Evolutionary conservation across 2,888 invertebrate genomes (phyloP).

Genomic region (Plutella xylostella): DNA sequence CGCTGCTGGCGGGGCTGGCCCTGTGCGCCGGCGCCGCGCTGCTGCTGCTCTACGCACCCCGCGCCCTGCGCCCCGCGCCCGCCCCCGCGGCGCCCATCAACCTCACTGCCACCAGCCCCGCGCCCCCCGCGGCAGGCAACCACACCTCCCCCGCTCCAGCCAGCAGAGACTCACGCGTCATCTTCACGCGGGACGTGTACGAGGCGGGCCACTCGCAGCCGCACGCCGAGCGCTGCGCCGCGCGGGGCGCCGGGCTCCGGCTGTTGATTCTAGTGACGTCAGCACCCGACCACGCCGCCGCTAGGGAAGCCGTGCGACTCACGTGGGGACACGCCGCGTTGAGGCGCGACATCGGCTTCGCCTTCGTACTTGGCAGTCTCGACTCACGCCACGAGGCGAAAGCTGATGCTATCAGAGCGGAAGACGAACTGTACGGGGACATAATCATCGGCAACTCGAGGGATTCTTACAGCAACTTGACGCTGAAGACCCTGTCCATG

Average conservation of each 20-base stretch:
- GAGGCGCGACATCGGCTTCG: not conserved
- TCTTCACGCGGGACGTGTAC: not conserved
- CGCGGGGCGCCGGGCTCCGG: not conserved
- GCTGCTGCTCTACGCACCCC: too few species aligned
- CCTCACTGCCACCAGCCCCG: conserved; percentile 13
- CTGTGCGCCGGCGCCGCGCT: conserved; percentile 17
- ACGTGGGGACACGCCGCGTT: not conserved
- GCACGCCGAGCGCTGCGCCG: not conserved
- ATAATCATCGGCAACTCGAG: too few species aligned
- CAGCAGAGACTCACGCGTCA: too few species aligned
- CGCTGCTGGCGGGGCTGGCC: too few species aligned
- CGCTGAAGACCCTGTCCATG: too few species aligned
- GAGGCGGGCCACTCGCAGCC: not conserved
- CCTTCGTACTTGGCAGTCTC: too few species aligned
- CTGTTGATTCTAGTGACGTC: not conserved
- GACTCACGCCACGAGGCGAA: too few species aligned
- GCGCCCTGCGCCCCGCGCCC: too few species aligned
- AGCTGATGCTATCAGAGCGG: too few species aligned
- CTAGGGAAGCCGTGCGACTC: not conserved
- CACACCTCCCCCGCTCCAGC: conserved; percentile 17
- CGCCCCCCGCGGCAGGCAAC: conserved; percentile 12
- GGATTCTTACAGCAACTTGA: too few species aligned
- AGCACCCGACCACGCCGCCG: too few species aligned
- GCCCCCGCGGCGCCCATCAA: conserved; percentile 11
- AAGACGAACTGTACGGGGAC: too few species aligned